A percentile compares a stretch with the other conserved stretches of the same genome.
Conservation (phyloP, 2,888 invertebrate species). For the Mythimna ferrago region DNA sequence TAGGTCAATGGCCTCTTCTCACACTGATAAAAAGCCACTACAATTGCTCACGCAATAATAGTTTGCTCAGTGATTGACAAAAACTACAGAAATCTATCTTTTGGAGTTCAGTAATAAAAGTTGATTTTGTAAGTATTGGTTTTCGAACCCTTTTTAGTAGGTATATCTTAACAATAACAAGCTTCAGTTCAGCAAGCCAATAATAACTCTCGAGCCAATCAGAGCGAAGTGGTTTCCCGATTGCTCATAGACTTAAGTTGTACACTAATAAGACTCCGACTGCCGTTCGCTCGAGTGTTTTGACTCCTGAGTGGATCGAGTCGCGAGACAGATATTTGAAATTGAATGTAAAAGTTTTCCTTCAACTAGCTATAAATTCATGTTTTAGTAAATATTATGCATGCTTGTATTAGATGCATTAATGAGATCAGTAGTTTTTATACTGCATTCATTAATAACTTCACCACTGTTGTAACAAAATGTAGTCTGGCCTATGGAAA, state of each 20-base stretch:
- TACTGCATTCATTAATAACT: not conserved
- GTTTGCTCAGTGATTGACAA: not conserved
- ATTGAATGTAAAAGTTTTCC: slow-evolving; percentile 22
- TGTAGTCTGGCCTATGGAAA: not conserved
- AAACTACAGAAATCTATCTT: not conserved
- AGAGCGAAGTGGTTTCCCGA: slow-evolving; percentile 38
- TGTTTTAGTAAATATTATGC: not conserved
- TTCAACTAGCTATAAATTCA: slow-evolving; percentile 1
- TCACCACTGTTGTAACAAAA: not conserved
- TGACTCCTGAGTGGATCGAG: slow-evolving; percentile 40
- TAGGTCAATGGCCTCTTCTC: not conserved
- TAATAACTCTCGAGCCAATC: slow-evolving; percentile 53
- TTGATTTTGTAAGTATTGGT: not conserved
- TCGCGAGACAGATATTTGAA: slow-evolving; percentile 24
- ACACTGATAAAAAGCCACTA: not conserved
- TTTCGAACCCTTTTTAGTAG: not conserved
- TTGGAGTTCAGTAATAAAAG: not conserved
- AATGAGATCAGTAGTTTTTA: not conserved
- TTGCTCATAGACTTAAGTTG: slow-evolving; percentile 55
- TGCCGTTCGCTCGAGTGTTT: slow-evolving; percentile 50
- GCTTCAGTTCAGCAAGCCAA: slow-evolving; percentile 33
- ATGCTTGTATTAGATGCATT: not conserved
- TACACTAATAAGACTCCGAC: slow-evolving; percentile 56
- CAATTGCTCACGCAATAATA: not conserved
- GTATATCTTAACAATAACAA: slow-evolving; percentile 15